These are phyloP conservation scores for Himantopus leucocephalus DNA, from an alignment of 2,113 vertebrate genomes.

Conservation along the genomic window DNA sequence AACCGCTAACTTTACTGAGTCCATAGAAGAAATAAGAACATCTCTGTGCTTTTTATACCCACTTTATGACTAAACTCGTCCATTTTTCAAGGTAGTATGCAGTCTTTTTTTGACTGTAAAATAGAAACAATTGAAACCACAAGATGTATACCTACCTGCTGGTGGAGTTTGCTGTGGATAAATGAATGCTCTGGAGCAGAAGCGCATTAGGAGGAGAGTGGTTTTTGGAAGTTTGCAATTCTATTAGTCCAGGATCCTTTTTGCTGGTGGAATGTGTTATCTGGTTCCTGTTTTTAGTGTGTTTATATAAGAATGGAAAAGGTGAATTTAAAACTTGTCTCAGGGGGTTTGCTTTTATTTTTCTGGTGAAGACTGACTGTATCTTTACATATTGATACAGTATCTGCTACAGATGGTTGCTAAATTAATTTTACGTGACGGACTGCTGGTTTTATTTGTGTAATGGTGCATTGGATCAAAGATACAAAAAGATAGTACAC, in stretches of 20 bases:
- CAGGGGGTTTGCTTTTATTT: not conserved
- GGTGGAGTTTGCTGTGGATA: not conserved
- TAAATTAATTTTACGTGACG: conserved; percentile 6
- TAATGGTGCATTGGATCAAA: conserved; percentile 45
- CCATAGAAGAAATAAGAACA: not conserved
- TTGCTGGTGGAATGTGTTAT: not conserved
- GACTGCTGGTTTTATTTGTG: conserved; percentile 11
- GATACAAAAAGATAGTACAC: not conserved
- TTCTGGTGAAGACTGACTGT: not conserved
- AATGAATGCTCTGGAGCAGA: conserved; percentile 5
- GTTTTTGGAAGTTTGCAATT: conserved; percentile 24
- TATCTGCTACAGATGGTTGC: not conserved
- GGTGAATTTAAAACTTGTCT: not conserved
- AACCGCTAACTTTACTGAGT: not conserved
- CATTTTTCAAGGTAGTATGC: not conserved
- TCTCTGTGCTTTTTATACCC: not conserved
- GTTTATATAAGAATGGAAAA: conserved; percentile 1
- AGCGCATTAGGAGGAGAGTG: not conserved
- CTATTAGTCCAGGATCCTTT: conserved; percentile 17
- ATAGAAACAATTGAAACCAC: not conserved
- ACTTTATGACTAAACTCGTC: not conserved
- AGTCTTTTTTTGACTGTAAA: not conserved
- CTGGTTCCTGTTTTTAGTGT: not conserved
- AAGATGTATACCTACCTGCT: not conserved
- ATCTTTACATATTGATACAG: not conserved